Base-by-base conservation (phyloP, 2,113 vertebrate species). In the Upupa epops region DNA sequence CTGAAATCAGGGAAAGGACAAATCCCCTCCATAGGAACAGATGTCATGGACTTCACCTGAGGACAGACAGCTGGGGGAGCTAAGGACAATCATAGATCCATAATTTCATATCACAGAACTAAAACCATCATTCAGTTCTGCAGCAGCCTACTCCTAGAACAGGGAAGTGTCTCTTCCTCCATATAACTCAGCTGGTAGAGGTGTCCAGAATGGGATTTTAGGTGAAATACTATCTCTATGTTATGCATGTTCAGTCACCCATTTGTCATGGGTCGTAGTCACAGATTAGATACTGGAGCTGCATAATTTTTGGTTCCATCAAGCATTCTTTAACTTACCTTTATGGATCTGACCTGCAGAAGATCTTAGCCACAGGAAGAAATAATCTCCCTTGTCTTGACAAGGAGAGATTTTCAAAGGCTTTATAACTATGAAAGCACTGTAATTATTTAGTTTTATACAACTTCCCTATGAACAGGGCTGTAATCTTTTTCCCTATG, bases 41-140 rank as follows among this genome's bases (percentile, higher is more conserved):
- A 8, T 17, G 42, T n/a, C n/a, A 49, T 0, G 2, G 61, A 32
- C 9, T 61, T 34, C 37, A 2, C 0, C 26, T 0, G 0, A 49
- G 36, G 25, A 86, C 11, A 18, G 17, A 24, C 9, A 28, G 26
- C 18, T 65, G 8, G 6, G 51, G 25, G 13, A 76, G 11, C 3
- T 61, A 20, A 72, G 34, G 36, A 14, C 31, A 49, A 34, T 17
- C 20, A 40, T 28, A 26, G 40, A 69, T 36, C 13, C 16, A 15
- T n/a, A 13, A 13, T 34, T 8, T 54, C 26, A 31, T 8, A 5
- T 29, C 37, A 61, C 51, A 34, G 49, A 90, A 36, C 1, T 4
- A 51, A 15, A 85, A 13, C 9, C 31, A 17, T 37, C 61, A 28
- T 2, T 48, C 40, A 72, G 9, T 34, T 25, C 17, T 4, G 1